Base-by-base conservation (phyloP, 2,113 vertebrate genomes). In the Brachyhypopomus occidentalis region DNA sequence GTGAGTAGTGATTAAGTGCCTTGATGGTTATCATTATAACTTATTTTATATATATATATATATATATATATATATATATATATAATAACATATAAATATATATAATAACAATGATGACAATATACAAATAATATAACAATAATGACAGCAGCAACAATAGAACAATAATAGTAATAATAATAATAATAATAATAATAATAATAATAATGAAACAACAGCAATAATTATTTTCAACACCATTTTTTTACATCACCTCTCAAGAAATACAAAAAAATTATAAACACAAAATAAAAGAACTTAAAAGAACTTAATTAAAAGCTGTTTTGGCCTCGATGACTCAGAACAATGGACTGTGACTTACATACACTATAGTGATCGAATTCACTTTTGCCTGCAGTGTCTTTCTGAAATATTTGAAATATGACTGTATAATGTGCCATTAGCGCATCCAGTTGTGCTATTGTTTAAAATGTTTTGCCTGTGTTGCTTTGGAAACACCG, bases 381-480 rank as follows among this genome's bases (percentile, higher is more conserved):
- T 64, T 2, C 6, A 20, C 25, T 67, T 75, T 67, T 14, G 72
- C 79, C 79, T 75, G 27, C 64, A 58, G 72, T 81, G 22, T 66
- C 60, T 56, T 22, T 9, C 7, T 6, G 11, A 70, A 19, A 67
- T 63, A 63, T 30, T 30, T 67, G 34, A 55, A 55, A 56, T 45
- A 76, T 48, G 59, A 16, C 77, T 71, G 20, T 48, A 66, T 80
- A 67, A 45, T 73, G 63, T 30, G 62, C 55, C 63, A 75, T 81
- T 81, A 81, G 27, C 30, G 52, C 22, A n/a, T 60, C n/a, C 19
- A 4, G 12, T 36, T 67, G 63, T 30, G 48, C 30, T 22, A 36
- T 38, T 75, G 64, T 81, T 67, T 81, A 75, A 59, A 62, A 45
- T 34, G 25, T 76, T 75, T 75, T 52, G 45, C 72, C 9, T 4